A percentile compares a stretch with the other conserved stretches of the same genome.
Conservation (phyloP, 2,797 vertebrate species). For the Onychomys leucogaster region DNA sequence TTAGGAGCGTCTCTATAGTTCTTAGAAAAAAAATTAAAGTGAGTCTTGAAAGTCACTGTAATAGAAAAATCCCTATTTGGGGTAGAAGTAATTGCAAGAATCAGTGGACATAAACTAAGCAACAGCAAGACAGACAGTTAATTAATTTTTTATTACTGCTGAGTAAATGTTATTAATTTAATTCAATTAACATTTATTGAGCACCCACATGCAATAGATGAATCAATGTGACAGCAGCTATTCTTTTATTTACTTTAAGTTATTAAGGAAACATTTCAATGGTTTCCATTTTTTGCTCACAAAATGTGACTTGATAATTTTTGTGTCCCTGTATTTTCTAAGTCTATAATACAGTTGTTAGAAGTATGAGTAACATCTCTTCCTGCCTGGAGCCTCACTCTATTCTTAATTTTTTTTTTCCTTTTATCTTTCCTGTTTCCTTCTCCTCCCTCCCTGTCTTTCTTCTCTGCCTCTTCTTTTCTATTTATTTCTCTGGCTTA, state of each 20-base stretch:
- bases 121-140: conserved; percentile 77
- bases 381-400: background rate
- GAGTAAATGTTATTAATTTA: conserved; percentile 82
- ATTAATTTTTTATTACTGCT: conserved; percentile 81
- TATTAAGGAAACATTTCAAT: conserved; percentile 68
- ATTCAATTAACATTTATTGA: conserved; percentile 82
- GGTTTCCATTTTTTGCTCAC: conserved; percentile 69
- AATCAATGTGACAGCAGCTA: conserved; percentile 69
- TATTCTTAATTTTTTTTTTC: background rate
- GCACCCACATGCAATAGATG: conserved; percentile 70
- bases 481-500: background rate
- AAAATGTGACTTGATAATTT: conserved; percentile 64
- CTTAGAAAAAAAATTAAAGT: conserved; percentile 60
- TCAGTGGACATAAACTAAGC: conserved; percentile 74
- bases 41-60: conserved; percentile 60
- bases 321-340: background rate
- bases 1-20: conserved; percentile 69
- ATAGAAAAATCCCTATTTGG: conserved; percentile 74
- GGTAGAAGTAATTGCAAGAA: conserved; percentile 69
- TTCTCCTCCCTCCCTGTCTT: fast-evolving
- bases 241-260: conserved; percentile 78
- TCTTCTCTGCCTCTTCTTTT: background rate
- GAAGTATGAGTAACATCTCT: background rate
- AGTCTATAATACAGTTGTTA: background rate
- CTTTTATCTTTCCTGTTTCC: background rate